These are phyloP conservation scores for Acyrthosiphon pisum DNA, from an alignment of 1,140 invertebrate species.

Conservation along the genomic window DNA sequence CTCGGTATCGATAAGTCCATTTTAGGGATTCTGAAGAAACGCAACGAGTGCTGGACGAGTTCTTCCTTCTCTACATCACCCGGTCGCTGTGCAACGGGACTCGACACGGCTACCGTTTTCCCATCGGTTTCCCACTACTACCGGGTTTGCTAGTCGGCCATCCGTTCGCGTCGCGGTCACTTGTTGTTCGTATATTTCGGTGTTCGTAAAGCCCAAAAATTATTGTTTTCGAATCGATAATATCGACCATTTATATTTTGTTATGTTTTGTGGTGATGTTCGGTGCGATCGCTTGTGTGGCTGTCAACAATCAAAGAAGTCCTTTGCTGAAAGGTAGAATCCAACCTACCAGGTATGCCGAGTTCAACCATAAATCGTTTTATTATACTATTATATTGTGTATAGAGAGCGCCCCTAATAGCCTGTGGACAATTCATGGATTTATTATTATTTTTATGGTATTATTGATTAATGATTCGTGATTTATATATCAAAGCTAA, in stretches of 20 bases:
- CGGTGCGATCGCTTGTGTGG: slow-evolving; percentile 52
- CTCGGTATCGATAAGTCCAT: slow-evolving; percentile 51
- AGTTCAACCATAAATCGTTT: not conserved
- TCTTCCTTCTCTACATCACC: slow-evolving; percentile 36
- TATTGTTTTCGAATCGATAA: not conserved
- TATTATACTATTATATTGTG: not conserved
- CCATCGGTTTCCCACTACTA: slow-evolving; percentile 42
- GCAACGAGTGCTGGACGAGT: slow-evolving; percentile 36
- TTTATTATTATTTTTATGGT: not conserved
- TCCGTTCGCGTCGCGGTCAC: slow-evolving; percentile 30
- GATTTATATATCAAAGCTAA: not conserved
- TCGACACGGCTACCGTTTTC: slow-evolving; percentile 39
- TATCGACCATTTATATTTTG: not conserved
- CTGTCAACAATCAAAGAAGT: slow-evolving; percentile 52
- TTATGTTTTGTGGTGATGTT: slow-evolving; percentile 22
- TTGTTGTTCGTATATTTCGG: slow-evolving; percentile 3
- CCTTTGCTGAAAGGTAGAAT: slow-evolving; percentile 9
- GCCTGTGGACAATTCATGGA: not conserved
- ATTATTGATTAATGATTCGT: not conserved
- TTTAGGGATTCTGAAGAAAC: slow-evolving; percentile 55
- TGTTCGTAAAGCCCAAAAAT: not conserved
- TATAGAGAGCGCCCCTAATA: too few relatives aligned
- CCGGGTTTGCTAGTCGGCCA: slow-evolving; percentile 37
- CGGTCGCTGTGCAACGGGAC: slow-evolving; percentile 38
- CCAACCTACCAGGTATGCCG: not conserved